Conservation (phyloP, 2,888 invertebrate species). For the Geotrupes spiniger region DNA sequence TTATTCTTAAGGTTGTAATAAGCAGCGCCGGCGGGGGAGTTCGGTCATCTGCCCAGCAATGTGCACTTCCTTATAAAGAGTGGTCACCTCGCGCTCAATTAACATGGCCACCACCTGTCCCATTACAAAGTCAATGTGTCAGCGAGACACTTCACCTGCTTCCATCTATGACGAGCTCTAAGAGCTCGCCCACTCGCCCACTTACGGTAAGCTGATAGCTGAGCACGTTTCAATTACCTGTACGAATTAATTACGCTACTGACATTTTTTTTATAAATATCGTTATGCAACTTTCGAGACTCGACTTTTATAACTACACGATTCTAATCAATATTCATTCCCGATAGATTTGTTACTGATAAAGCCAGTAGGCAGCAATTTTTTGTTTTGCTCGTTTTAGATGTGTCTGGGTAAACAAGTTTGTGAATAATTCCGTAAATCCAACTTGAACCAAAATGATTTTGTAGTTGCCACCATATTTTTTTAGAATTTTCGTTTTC, state of each 20-base stretch:
- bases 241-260: constrained; percentile 17
- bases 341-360: too few relatives aligned
- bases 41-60: constrained; percentile 45
- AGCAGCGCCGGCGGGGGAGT: constrained; percentile 39
- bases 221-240: constrained; percentile 21
- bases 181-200: constrained; percentile 27
- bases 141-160: constrained; percentile 39
- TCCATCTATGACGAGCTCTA: constrained; percentile 25
- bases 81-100: constrained; percentile 43
- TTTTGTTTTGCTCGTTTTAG: too few relatives aligned
- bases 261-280: background rate
- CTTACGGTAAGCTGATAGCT: constrained; percentile 17
- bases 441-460: too few relatives aligned
- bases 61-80: constrained; percentile 45
- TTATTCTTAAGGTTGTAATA: constrained; percentile 6
- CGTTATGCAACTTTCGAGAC: too few relatives aligned
- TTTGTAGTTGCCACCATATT: too few relatives aligned
- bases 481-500: too few relatives aligned
- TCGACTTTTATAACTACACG: too few relatives aligned
- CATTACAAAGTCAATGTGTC: constrained; percentile 42
- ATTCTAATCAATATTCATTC: too few relatives aligned
- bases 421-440: too few relatives aligned
- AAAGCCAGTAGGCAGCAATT: too few relatives aligned
- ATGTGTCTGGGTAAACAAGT: too few relatives aligned
- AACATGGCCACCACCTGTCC: constrained; percentile 41